These are phyloP conservation scores for Atopsyche davidsoni DNA, from an alignment of 1,140 invertebrate genomes.

Conservation along the genomic window DNA sequence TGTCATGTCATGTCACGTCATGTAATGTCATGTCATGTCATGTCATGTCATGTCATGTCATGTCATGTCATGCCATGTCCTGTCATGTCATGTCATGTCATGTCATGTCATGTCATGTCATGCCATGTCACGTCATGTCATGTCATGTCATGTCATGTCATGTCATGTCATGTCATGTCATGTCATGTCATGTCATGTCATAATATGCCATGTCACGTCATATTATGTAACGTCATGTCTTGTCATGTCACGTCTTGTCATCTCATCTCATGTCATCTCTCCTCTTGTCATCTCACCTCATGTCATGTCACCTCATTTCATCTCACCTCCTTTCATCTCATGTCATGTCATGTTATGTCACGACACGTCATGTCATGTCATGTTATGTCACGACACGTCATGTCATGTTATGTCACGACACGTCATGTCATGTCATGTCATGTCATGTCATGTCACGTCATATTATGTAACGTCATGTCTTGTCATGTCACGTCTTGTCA, in stretches of 20 bases:
- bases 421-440: constrained; percentile 20
- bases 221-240: constrained; percentile 13
- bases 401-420: constrained; percentile 23
- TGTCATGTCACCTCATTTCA: constrained; percentile 15
- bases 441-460: constrained; percentile 24
- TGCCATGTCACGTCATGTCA: constrained; percentile 9
- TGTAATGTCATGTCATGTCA: constrained; percentile 16
- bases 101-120: constrained; percentile 13
- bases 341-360: constrained; percentile 23
- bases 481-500: constrained; percentile 17
- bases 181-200: constrained; percentile 16
- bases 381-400: constrained; percentile 21
- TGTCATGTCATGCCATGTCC: constrained; percentile 19
- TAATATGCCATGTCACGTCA: constrained; percentile 9
- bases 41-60: constrained; percentile 16
- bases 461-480: constrained; percentile 14
- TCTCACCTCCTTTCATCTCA: constrained; percentile 17
- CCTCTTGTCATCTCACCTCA: constrained; percentile 12
- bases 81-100: constrained; percentile 19
- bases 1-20: constrained; percentile 1
- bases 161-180: constrained; percentile 11
- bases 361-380: constrained; percentile 23
- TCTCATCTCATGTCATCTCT: constrained; percentile 9
- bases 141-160: constrained; percentile 11
- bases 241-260: constrained; percentile 2